A percentile compares a stretch with the other conserved stretches of the same genome.
These are phyloP conservation scores for Vesta saturnalis DNA, from an alignment of 2,888 invertebrate genomes.

Conservation along the genomic window DNA sequence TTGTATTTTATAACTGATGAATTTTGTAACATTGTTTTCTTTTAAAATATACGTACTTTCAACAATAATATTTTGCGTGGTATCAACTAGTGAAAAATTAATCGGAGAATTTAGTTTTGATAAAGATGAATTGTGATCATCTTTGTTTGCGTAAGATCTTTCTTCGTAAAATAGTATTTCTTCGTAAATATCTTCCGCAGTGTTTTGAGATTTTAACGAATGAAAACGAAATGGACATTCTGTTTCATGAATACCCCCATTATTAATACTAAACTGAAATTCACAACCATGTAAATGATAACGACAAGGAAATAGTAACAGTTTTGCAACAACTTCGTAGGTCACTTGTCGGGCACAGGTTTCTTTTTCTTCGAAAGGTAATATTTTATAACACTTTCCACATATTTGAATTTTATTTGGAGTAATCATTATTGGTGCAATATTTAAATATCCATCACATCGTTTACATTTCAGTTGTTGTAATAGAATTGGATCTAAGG, in stretches of 20 bases:
- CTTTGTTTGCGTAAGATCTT: slow-evolving; percentile 10
- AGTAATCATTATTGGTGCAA: slow-evolving; percentile 46
- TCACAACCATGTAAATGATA: slow-evolving; percentile 48
- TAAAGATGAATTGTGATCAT: not conserved
- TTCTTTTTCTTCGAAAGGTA: slow-evolving; percentile 47
- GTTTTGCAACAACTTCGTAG: slow-evolving; percentile 48
- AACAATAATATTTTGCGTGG: slow-evolving; percentile 11
- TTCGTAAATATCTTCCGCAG: slow-evolving; percentile 19
- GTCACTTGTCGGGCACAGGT: slow-evolving; percentile 49
- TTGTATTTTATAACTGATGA: slow-evolving; percentile 35
- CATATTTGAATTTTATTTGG: slow-evolving; percentile 49
- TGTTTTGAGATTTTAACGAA: slow-evolving; percentile 16
- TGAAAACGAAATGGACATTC: slow-evolving; percentile 47
- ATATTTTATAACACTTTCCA: slow-evolving; percentile 52
- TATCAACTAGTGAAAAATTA: slow-evolving; percentile 8
- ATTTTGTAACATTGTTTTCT: slow-evolving; percentile 30
- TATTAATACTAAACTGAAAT: slow-evolving; percentile 46
- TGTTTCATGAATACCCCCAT: slow-evolving; percentile 48
- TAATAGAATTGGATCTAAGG: slow-evolving; percentile 15
- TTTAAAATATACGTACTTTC: slow-evolving; percentile 36
- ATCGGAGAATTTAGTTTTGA: not conserved
- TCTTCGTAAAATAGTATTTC: slow-evolving; percentile 11
- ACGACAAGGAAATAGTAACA: slow-evolving; percentile 51
- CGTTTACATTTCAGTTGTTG: slow-evolving; percentile 23
- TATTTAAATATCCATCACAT: slow-evolving; percentile 50